These are phyloP conservation scores for Eulimnadia texana DNA, from an alignment of 1,140 invertebrate genomes.

Conservation along the genomic window DNA sequence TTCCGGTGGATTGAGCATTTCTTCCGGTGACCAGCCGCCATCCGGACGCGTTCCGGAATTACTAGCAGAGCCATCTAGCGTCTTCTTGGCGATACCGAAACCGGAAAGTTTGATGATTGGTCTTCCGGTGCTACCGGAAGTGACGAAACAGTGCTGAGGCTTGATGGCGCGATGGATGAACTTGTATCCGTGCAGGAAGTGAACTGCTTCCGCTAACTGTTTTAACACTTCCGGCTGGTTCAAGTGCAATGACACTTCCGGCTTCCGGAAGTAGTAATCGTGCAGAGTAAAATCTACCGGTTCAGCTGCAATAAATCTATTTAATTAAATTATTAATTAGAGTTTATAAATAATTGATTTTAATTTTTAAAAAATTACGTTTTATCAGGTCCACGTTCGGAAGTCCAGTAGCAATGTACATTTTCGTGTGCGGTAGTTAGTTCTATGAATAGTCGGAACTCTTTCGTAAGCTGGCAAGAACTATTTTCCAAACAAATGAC, in stretches of 20 bases:
- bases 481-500: not conserved
- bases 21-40: not conserved
- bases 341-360: too few relatives aligned
- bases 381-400: not conserved
- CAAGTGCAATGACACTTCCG: not conserved
- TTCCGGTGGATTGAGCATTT: not conserved
- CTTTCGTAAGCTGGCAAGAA: not conserved
- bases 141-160: not conserved
- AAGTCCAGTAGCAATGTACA: not conserved
- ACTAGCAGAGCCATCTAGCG: not conserved
- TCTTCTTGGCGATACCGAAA: not conserved
- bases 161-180: not conserved
- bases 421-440: not conserved
- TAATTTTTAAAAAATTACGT: not conserved
- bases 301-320: not conserved
- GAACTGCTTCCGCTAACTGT: not conserved
- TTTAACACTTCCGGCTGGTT: not conserved
- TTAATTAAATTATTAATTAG: not conserved
- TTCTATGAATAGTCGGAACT: not conserved
- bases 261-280: not conserved
- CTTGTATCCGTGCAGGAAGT: not conserved
- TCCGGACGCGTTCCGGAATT: not conserved
- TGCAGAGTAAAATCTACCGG: not conserved
- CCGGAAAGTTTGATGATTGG: not conserved
- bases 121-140: not conserved